phyloP scores from a whole-genome alignment of 2,888 invertebrate genomes.

The Brachypterus glaber region DNA sequence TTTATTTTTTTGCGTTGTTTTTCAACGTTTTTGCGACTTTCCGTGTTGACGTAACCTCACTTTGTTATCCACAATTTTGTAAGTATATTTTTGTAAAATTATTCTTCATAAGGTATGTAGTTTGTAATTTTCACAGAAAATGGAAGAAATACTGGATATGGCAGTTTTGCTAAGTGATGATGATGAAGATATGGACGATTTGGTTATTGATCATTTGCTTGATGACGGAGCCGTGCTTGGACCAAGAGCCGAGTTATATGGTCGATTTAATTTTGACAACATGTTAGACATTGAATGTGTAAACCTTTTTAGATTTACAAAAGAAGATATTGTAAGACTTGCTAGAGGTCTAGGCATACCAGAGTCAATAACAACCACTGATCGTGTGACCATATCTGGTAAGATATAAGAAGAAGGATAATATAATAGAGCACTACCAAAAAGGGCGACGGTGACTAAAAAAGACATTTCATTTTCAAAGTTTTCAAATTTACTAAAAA shows the following conservation, averaged over 20 bases:
- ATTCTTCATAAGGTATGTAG: too few species aligned
- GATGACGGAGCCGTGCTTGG: conserved; percentile 1
- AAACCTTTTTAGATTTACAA: too few species aligned
- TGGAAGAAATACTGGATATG: conserved; percentile 7
- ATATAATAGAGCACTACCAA: neutral
- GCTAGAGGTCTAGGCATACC: conserved; percentile 2
- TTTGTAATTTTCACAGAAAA: too few species aligned
- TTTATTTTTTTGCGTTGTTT: too few species aligned
- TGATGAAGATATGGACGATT: conserved; percentile 6
- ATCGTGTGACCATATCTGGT: too few species aligned
- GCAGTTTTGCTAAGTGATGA: conserved; percentile 3
- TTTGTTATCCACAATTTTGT: neutral
- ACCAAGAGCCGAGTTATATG: conserved; percentile 4
- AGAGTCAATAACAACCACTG: conserved; percentile 5
- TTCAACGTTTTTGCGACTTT: neutral
- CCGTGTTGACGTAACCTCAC: neutral
- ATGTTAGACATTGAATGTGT: conserved; percentile 7
- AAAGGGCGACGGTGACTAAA: too few species aligned
- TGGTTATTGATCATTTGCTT: conserved; percentile 5
- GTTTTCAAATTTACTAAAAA: too few species aligned
- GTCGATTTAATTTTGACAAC: conserved; percentile 6
- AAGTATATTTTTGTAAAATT: neutral
- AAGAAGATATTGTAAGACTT: conserved; percentile 3
- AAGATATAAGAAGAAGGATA: too few species aligned
- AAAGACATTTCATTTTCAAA: too few species aligned